Base-by-base conservation (phyloP, 2,797 vertebrate species). In the Bovichtus variegatus region DNA sequence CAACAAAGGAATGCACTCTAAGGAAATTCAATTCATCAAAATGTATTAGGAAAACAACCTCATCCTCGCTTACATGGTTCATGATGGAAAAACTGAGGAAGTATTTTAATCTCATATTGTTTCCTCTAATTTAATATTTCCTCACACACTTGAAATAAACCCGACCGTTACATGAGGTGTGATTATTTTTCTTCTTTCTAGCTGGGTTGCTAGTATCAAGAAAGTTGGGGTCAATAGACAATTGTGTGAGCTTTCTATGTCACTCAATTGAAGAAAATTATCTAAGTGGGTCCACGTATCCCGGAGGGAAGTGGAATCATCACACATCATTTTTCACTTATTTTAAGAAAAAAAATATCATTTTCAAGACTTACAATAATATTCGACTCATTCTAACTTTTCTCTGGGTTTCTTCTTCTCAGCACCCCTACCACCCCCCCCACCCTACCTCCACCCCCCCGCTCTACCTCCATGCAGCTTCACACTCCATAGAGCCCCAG, bases 401-500 rank as follows among this genome's bases (percentile, higher is more conserved):
- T 82, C 60, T 53, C 27, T 46, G 58, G 31, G 38, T 51, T 77
- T 31, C 29, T 27, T 34, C 67, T 63, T 72, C 64, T 40, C n/a
- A n/a, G n/a, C n/a, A n/a, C n/a, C n/a, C n/a, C n/a, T 16, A 13
- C 18, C 21, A 27, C 38, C 31, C n/a, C 9, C 27, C 18, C 44
- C 4, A 11, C 16, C 13, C 6, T n/a, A n/a, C n/a, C 31, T 9
- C 31, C 43, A 2, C 18, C 34, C 51, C 25, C 18, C 25, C 19
- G 21, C 44, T 55, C 50, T 10, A 64, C 76, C 71, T 67, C 76
- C 31, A 49, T 71, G 70, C 65, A 76, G 68, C 84, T 90, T 90
- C 82, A 91, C 86, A 90, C 87, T 79, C 86, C 72, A 86, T 86
- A 87, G 89, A 88, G 75, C 75, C 78, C 51, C 55, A 75, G 66